Base-by-base conservation (phyloP, 2,797 vertebrate species). In the Helostoma temminkii region DNA sequence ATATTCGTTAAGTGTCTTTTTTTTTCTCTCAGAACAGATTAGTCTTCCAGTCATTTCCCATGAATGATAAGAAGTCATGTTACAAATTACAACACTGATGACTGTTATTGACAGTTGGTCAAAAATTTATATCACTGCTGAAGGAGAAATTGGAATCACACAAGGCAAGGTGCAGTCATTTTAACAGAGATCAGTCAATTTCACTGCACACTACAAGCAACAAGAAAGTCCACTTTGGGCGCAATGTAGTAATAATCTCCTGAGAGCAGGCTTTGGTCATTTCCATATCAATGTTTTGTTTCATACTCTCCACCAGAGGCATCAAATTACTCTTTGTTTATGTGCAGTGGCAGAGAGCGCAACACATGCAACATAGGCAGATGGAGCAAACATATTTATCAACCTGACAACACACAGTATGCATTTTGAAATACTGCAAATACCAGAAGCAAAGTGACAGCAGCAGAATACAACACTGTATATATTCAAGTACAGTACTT, bases 141-240 rank as follows among this genome's bases (percentile, higher is more conserved):
- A n/a, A 55, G 67, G 25, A 63, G 6, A 46, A 67, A 76, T 60
- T 72, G 56, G n/a, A 47, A 30, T 66, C 37, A 21, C 28, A 25
- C 24, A 0, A 66, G 8, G 32, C 55, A n/a, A n/a, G 2, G 10
- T 9, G 11, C 3, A 1, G 63, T 46, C 25, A 45, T 56, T 75
- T 75, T 14, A 1, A 37, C 32, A 45, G 12, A 66, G 43, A 68
- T 55, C 5, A 71, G 49, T 72, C 45, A 0, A 48, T 81, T 74
- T 74, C 25, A 49, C 41, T 25, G 0, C n/a, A 21, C 6, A 9
- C 15, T 2, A 62, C 50, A 19, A 36, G 28, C 36, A 34, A 24
- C 36, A 41, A 49, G 36, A 25, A 36, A 25, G 16, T 60, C 47
- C 34, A 46, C 69, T 34, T 65, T 43, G 50, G 21, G 36, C 24